Conservation (phyloP, 1,140 invertebrate species). For the Zaprionus camerounensis region DNA sequence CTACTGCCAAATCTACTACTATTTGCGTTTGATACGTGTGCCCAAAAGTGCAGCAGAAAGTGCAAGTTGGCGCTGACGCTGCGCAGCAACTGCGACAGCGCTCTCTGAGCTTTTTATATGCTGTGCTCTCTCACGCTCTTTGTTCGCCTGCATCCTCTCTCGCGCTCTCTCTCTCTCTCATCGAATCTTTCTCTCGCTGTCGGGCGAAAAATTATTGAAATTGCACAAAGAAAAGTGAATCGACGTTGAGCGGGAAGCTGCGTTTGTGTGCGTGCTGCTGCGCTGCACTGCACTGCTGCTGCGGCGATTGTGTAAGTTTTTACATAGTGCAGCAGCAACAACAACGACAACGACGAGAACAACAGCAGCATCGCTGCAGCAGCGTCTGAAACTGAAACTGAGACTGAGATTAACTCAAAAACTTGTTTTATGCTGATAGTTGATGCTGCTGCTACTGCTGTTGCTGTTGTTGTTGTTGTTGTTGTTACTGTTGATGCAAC, state of each 20-base stretch:
- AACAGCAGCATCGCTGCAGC: conserved; percentile 12
- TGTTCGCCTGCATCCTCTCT: conserved; percentile 17
- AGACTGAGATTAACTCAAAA: conserved; percentile 58
- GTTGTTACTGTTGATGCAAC: conserved; percentile 42
- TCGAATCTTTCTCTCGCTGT: conserved; percentile 12
- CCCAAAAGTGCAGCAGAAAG: conserved; percentile 67
- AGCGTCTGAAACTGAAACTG: conserved; percentile 45
- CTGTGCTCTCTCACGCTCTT: conserved; percentile 28
- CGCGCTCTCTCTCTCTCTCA: conserved; percentile 2
- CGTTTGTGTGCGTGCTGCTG: conserved; percentile 39
- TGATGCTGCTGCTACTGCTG: conserved; percentile 12
- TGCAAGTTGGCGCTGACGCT: conserved; percentile 57
- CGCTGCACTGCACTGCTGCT: conserved; percentile 27
- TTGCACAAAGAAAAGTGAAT: conserved; percentile 82
- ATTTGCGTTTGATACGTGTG: conserved; percentile 28
- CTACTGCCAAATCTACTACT: conserved; percentile 56
- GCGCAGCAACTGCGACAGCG: conserved; percentile 30
- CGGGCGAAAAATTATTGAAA: conserved; percentile 66
- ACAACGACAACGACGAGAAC: neutral
- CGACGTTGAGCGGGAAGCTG: conserved; percentile 52
- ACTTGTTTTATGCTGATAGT: conserved; percentile 61
- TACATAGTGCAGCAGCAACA: conserved; percentile 36
- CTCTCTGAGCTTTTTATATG: conserved; percentile 43
- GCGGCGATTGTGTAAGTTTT: conserved; percentile 75
- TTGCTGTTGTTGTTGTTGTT: conserved; percentile 23